Base-by-base conservation (phyloP, 2,797 vertebrate species). In the Ctenopoma kingsleyae region DNA sequence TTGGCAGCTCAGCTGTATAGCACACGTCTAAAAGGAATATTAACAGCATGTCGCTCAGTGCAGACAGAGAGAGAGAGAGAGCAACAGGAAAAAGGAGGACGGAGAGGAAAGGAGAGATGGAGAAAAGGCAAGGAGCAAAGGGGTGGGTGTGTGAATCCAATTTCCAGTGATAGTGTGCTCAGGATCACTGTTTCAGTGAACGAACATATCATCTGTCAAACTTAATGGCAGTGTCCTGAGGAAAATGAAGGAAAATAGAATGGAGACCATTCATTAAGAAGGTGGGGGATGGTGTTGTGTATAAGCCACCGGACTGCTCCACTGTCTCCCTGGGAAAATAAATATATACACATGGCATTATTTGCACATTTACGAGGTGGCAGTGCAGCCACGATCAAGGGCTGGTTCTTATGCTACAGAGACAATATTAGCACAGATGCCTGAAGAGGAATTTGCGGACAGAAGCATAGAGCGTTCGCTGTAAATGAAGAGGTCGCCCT, bases 121-220 rank as follows among this genome's bases (percentile, higher is more conserved):
- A 65, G 67, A 54, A 76, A 59, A 75, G 55, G 64, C 65, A 66
- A 58, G 30, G 54, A 71, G 71, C 57, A 77, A 77, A 78, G 56
- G 64, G 79, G 74, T 70, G 85, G 81, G 79, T 76, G 84, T 72
- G 84, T 36, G 65, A 93, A 92, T 94, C 86, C 84, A 92, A 93
- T 94, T 93, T 93, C 90, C 90, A 91, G 82, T 91, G 91, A 92
- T 92, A 91, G 89, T 81, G 86, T 70, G 78, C 85, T 91, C 87
- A 90, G 89, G 88, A 93, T 92, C 81, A 88, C 87, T 59, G 87
- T 92, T 93, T 94, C 83, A 89, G 81, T 85, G 80, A 82, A 89
- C 81, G 89, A 90, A 87, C 88, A 82, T 81, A 92, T 94, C 92
- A 93, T 94, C 92, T 90, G 92, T 94, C 94, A 94, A 81, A 84